Conservation (phyloP, 2,797 vertebrate species). For the Chaenodraco wilsoni region DNA sequence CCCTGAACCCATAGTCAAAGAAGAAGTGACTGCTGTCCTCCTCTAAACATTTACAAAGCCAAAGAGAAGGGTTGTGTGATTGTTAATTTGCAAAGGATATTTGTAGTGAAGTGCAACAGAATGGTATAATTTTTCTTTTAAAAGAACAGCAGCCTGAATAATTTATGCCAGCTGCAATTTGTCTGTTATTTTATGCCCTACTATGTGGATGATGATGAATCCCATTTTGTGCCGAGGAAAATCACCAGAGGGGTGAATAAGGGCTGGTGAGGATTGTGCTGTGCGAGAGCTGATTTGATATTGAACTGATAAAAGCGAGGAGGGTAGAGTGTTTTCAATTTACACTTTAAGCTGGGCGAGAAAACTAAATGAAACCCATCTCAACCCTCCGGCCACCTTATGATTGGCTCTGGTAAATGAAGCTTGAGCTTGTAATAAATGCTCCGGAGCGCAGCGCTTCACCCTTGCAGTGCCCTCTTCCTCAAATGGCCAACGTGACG, state of each 20-base stretch:
- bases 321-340: constrained; percentile 73
- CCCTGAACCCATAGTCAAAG: constrained; percentile 48
- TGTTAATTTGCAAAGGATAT: constrained; percentile 70
- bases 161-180: constrained; percentile 75
- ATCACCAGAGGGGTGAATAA: constrained; percentile 60
- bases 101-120: constrained; percentile 69
- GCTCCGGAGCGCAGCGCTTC: constrained; percentile 54
- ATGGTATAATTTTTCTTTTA: constrained; percentile 49
- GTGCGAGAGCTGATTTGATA: constrained; percentile 67
- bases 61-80: constrained; percentile 80
- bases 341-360: constrained; percentile 65
- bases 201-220: constrained; percentile 84
- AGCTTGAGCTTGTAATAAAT: constrained; percentile 66
- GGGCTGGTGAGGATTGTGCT: constrained; percentile 66
- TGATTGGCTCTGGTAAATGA: constrained; percentile 72
- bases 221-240: constrained; percentile 81
- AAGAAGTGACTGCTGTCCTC: constrained; percentile 72
- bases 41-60: constrained; percentile 78
- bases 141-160: constrained; percentile 73
- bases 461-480: constrained; percentile 67
- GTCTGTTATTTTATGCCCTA: constrained; percentile 76
- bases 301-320: constrained; percentile 64
- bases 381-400: constrained; percentile 64
- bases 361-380: constrained; percentile 74
- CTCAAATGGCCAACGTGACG: constrained; percentile 77